Base-by-base conservation (phyloP, 2,113 vertebrate species). In the Rhineura floridana region DNA sequence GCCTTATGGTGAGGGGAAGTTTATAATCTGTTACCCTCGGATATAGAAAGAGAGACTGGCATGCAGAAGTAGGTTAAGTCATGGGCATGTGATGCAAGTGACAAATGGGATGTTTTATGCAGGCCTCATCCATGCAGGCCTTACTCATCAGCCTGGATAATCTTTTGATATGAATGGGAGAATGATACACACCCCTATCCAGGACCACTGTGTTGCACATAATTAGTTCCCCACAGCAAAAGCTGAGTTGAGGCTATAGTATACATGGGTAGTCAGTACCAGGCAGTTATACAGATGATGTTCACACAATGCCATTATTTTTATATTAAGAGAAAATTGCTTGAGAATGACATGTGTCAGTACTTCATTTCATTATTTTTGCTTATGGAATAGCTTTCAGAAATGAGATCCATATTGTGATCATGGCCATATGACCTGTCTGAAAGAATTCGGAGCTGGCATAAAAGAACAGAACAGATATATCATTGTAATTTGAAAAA, bases 401-500 rank as follows among this genome's bases (percentile, higher is more conserved):
- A 83, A 2, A 62, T 83, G 52, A 0, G 50, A 3, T 62, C 48
- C 3, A 3, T 30, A 75, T 73, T 90, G 82, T 89, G 2, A 72
- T 88, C n/a, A 55, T 2, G n/a, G 15, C 25, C 19, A 1, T 10
- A 36, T 0, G 0, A 88, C 63, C 2, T 39, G 0, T 21, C 36
- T 84, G n/a, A 2, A 59, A 83, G 78, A 48, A 55, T 1, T 39
- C 3, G 80, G 76, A 72, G 4, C 70, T 80, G 9, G 23, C 25
- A 84, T 13, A 3, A 87, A 87, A 89, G 28, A 67, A 63, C 0
- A 81, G n/a, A 90, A 75, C 0, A 79, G 2, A 28, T 28, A 86
- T 76, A 90, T 46, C 2, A 80, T 8, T 75, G 4, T 36, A 9
- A 88, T 84, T 91, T 86, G 88, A 91, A 81, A 87, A 55, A 81